Percentiles rank a stretch among this genome's conserved stretches.
These are phyloP conservation scores for Parapsyche elsis DNA, from an alignment of 1,140 invertebrate genomes.

Conservation along the genomic window DNA sequence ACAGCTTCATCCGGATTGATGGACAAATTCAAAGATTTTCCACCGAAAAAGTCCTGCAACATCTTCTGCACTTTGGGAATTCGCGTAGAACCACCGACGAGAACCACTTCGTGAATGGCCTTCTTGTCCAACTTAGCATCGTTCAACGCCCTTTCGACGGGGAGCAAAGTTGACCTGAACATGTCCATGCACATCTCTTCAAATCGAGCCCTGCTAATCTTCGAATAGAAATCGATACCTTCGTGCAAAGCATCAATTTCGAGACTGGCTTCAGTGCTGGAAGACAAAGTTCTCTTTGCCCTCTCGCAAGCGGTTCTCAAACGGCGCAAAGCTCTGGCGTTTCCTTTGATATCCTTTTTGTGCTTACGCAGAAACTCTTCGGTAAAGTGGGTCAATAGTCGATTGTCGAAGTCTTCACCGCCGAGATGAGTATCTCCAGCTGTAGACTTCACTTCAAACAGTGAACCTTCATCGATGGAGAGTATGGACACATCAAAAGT, in stretches of 20 bases:
- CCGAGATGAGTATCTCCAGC: conserved; percentile 81
- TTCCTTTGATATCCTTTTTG: conserved; percentile 80
- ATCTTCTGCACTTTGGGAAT: conserved; percentile 77
- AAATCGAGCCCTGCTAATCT: conserved; percentile 84
- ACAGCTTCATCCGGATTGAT: conserved; percentile 86
- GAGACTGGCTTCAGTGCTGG: conserved; percentile 75
- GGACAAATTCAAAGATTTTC: conserved; percentile 75
- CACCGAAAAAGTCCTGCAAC: conserved; percentile 74
- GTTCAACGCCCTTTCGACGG: conserved; percentile 77
- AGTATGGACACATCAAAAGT: conserved; percentile 90
- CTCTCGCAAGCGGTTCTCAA: conserved; percentile 81
- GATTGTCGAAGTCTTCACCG: conserved; percentile 82
- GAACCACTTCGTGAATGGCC: conserved; percentile 73
- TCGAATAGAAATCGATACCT: conserved; percentile 88
- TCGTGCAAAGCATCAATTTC: conserved; percentile 83
- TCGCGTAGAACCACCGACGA: conserved; percentile 74
- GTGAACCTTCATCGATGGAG: conserved; percentile 85
- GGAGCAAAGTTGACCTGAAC: conserved; percentile 75
- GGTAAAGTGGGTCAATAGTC: conserved; percentile 84
- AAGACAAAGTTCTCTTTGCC: conserved; percentile 76
- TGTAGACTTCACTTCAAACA: conserved; percentile 84
- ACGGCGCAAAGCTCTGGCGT: conserved; percentile 81
- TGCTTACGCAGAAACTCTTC: conserved; percentile 87
- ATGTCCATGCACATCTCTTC: conserved; percentile 91
- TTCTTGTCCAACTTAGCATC: conserved; percentile 83